These are phyloP conservation scores for Paramacrobiotus metropolitanus DNA, from an alignment of 1,140 invertebrate species.

Conservation along the genomic window DNA sequence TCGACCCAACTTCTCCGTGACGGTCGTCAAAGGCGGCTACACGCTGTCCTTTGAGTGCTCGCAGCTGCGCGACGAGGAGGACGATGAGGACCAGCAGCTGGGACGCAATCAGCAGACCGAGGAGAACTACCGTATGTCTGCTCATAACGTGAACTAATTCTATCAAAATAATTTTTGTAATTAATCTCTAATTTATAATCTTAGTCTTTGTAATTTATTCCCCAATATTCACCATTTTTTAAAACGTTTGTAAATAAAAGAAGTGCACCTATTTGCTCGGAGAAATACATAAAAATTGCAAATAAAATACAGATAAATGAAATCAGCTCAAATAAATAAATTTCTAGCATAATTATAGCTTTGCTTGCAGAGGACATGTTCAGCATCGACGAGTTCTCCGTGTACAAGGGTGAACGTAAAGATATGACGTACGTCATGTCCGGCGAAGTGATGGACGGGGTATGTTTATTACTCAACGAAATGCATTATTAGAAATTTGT, in stretches of 20 bases:
- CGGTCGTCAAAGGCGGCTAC: background rate
- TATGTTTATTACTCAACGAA: constrained; percentile 23
- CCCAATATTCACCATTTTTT: background rate
- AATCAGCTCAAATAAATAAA: no score
- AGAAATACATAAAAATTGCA: no score
- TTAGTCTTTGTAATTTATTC: background rate
- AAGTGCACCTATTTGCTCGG: no score
- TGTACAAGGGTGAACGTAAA: constrained; percentile 54
- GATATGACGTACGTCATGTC: constrained; percentile 61
- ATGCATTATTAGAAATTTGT: background rate
- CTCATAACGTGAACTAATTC: background rate
- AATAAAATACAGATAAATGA: no score
- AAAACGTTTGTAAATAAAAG: no score
- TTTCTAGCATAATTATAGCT: background rate
- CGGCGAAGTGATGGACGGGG: constrained; percentile 66
- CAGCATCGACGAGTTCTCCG: constrained; percentile 60
- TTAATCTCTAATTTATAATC: background rate
- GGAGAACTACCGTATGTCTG: background rate
- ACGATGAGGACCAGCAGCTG: background rate
- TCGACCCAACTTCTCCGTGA: background rate
- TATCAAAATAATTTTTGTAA: background rate
- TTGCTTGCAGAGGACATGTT: constrained; percentile 27
- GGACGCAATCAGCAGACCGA: background rate
- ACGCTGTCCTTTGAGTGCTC: background rate
- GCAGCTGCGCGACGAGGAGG: background rate